phyloP scores from a whole-genome alignment of 2,113 vertebrate genomes.

The Dicrurus megarhynchus region DNA sequence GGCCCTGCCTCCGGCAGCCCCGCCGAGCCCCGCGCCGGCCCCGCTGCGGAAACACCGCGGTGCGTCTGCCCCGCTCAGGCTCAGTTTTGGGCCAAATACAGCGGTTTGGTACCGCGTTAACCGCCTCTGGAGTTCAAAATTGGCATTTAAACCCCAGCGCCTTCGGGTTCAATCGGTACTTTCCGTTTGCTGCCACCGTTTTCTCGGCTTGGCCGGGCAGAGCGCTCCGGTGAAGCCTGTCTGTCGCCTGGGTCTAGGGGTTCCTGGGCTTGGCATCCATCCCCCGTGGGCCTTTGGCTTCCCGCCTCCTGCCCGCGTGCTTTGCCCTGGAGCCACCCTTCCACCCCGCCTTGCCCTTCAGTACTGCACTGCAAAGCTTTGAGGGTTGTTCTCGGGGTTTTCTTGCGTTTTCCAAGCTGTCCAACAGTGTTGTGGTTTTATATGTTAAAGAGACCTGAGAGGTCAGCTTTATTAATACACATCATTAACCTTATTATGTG shows the following conservation, averaged over 20 bases:
- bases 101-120: fast-evolving
- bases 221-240: fast-evolving
- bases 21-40: background rate
- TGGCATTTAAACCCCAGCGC: background rate
- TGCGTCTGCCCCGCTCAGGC: fast-evolving
- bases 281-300: fast-evolving
- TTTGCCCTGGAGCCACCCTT: fast-evolving
- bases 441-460: background rate
- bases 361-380: background rate
- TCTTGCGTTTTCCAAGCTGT: background rate
- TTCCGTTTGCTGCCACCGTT: fast-evolving
- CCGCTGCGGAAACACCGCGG: fast-evolving
- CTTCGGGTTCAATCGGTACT: fast-evolving
- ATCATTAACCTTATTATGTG: background rate
- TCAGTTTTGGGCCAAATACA: fast-evolving
- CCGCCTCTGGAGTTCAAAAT: background rate
- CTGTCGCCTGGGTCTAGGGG: background rate
- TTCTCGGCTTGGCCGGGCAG: too few relatives aligned
- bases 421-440: fast-evolving
- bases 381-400: background rate
- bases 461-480: background rate
- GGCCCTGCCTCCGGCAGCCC: background rate
- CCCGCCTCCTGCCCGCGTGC: fast-evolving
- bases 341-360: fast-evolving
- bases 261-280: too few relatives aligned